These are phyloP conservation scores for Drosophila orena DNA, from an alignment of 1,140 invertebrate species.

Conservation along the genomic window DNA sequence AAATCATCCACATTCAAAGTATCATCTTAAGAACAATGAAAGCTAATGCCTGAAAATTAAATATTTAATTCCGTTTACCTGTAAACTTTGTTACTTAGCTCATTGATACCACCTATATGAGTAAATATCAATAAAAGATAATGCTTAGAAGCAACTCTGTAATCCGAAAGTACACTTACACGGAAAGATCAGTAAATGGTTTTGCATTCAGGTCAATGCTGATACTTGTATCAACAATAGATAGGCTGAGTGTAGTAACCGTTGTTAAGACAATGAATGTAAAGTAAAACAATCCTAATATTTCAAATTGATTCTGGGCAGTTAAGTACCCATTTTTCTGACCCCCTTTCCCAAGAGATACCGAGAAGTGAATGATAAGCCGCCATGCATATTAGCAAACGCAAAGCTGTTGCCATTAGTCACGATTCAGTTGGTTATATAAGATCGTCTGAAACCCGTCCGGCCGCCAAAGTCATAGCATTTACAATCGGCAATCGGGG, in stretches of 20 bases:
- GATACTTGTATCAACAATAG: background rate
- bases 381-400: constrained; percentile 9
- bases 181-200: background rate
- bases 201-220: background rate
- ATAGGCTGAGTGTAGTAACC: background rate
- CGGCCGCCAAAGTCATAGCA: constrained; percentile 25
- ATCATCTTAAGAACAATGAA: background rate
- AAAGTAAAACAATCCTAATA: background rate
- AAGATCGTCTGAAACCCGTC: constrained; percentile 30
- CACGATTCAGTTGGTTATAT: constrained; percentile 43
- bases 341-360: constrained; percentile 16
- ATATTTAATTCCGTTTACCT: background rate
- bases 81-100: constrained; percentile 1
- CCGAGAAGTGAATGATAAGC: constrained; percentile 22
- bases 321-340: constrained; percentile 9
- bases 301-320: constrained; percentile 1
- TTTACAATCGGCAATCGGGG: constrained; percentile 38
- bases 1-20: background rate
- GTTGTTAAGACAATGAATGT: background rate
- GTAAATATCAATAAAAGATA: constrained; percentile 11
- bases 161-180: background rate
- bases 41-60: background rate
- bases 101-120: background rate
- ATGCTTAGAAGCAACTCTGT: background rate
- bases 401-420: constrained; percentile 37